A percentile compares a stretch with the other conserved stretches of the same genome.
Evolutionary conservation across 1,140 invertebrate species (phyloP).

Genomic region (Drosophila nigrodunni): DNA sequence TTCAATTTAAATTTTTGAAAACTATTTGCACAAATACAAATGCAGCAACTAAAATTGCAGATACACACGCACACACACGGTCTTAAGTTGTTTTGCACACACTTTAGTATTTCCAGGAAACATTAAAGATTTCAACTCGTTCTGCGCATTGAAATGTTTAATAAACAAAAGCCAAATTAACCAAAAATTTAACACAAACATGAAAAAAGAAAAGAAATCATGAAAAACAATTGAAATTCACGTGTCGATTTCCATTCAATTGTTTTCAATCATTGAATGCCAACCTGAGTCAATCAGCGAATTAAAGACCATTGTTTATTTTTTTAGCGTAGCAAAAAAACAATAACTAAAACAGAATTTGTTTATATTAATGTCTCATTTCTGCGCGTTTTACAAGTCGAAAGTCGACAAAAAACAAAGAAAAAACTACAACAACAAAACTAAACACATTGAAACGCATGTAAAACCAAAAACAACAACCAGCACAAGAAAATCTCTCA

Average conservation of each 20-base stretch:
- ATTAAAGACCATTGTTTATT: slow-evolving; percentile 36
- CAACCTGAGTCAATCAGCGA: slow-evolving; percentile 41
- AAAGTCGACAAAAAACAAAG: background rate
- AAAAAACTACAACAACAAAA: slow-evolving; percentile 22
- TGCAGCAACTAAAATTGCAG: background rate
- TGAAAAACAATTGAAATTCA: slow-evolving; percentile 24
- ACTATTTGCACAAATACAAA: slow-evolving; percentile 5
- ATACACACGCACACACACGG: background rate
- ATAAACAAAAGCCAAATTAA: slow-evolving; percentile 57
- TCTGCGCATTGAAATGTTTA: slow-evolving; percentile 37
- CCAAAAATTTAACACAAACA: slow-evolving; percentile 16
- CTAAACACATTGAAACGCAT: slow-evolving; percentile 8
- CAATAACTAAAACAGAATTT: slow-evolving; percentile 31
- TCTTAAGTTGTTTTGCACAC: slow-evolving; percentile 25
- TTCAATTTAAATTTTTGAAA: slow-evolving; percentile 23
- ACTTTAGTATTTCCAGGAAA: slow-evolving; percentile 74
- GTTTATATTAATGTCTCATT: slow-evolving; percentile 37
- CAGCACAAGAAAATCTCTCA: too few relatives aligned
- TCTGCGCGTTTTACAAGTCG: background rate
- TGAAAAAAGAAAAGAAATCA: background rate
- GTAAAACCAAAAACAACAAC: slow-evolving; percentile 19
- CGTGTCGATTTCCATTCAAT: slow-evolving; percentile 39
- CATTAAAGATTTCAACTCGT: slow-evolving; percentile 48
- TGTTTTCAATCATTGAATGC: slow-evolving; percentile 37
- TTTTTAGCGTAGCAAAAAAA: slow-evolving; percentile 14